Evolutionary conservation across 2,797 vertebrate species (phyloP).

Genomic region (Crocidura indochinensis): DNA sequence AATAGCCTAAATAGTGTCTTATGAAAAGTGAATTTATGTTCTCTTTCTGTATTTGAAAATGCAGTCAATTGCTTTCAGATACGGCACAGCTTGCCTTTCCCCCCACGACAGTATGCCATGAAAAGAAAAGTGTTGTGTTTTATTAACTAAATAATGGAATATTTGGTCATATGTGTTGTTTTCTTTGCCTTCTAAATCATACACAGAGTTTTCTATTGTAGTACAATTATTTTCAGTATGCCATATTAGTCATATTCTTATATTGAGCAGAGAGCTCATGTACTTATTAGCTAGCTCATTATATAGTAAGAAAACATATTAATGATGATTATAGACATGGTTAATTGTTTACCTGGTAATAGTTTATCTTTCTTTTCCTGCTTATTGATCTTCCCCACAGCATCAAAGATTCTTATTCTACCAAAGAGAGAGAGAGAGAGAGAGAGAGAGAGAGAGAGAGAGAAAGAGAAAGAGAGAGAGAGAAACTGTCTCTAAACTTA

Average conservation of each 20-base stretch:
- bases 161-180: slow-evolving; percentile 37
- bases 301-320: slow-evolving; percentile 50
- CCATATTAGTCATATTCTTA: slow-evolving; percentile 63
- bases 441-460: too few relatives aligned
- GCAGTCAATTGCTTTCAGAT: slow-evolving; percentile 56
- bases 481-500: slow-evolving; percentile 59
- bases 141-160: slow-evolving; percentile 56
- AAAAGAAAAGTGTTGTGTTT: slow-evolving; percentile 65
- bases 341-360: slow-evolving; percentile 64
- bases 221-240: neutral
- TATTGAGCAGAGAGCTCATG: slow-evolving; percentile 49
- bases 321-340: slow-evolving; percentile 21
- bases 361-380: slow-evolving; percentile 17
- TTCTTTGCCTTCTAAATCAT: slow-evolving; percentile 26
- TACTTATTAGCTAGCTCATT: neutral
- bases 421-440: neutral
- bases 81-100: slow-evolving; percentile 9
- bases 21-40: slow-evolving; percentile 51
- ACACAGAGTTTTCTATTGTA: slow-evolving; percentile 28
- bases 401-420: slow-evolving; percentile 42
- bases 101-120: neutral
- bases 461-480: too few relatives aligned
- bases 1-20: slow-evolving; percentile 47
- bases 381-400: slow-evolving; percentile 36
- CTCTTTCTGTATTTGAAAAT: slow-evolving; percentile 68